These are phyloP conservation scores for Phalacrocorax carbo DNA, from an alignment of 2,113 vertebrate genomes.

Conservation along the genomic window DNA sequence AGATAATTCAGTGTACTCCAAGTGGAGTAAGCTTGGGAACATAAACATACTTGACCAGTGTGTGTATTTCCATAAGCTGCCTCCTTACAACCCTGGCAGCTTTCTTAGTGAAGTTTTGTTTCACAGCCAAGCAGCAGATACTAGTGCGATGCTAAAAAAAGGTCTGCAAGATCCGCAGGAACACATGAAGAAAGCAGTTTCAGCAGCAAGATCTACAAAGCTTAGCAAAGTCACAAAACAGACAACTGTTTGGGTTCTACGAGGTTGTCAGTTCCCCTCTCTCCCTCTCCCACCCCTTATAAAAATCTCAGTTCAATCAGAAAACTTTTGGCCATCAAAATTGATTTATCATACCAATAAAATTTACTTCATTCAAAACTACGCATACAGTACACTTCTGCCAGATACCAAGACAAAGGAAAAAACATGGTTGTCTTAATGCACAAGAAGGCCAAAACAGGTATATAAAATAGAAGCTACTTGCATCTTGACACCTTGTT, in stretches of 20 bases:
- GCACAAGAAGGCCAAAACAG: constrained; percentile 51
- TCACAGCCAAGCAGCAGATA: neutral
- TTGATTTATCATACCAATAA: constrained; percentile 46
- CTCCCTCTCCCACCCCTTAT: neutral
- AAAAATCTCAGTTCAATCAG: constrained; percentile 61
- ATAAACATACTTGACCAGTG: neutral
- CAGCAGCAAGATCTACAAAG: constrained; percentile 36
- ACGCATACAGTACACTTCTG: constrained; percentile 62
- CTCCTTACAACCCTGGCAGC: neutral
- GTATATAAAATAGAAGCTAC: constrained; percentile 51
- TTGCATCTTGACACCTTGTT: constrained; percentile 21
- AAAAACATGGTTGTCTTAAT: constrained; percentile 59
- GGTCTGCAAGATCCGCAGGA: neutral
- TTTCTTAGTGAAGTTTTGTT: neutral
- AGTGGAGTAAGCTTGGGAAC: neutral
- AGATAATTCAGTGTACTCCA: neutral
- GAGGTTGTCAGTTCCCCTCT: neutral
- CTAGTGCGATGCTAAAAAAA: neutral
- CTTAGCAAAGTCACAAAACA: constrained; percentile 21
- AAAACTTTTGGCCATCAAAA: constrained; percentile 68
- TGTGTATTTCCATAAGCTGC: neutral
- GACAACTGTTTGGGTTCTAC: constrained; percentile 43
- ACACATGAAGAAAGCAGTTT: neutral
- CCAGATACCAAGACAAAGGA: constrained; percentile 66
- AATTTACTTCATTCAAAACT: constrained; percentile 67